Evolutionary conservation across 2,797 vertebrate genomes (phyloP).

Genomic region (Epinephelus awoara): DNA sequence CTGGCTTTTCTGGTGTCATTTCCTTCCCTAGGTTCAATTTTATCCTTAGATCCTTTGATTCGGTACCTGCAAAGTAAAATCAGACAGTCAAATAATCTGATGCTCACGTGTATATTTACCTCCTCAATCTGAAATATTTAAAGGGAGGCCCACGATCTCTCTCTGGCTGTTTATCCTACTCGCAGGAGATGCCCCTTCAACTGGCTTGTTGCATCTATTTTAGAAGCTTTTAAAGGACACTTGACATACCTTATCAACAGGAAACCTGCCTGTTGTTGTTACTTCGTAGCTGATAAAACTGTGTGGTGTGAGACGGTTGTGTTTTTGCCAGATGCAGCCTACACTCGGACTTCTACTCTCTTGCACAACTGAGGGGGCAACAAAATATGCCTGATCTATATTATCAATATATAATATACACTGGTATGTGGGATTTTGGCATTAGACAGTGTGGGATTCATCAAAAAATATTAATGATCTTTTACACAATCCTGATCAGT

Average conservation of each 20-base stretch:
- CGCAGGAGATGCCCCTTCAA: constrained; percentile 16
- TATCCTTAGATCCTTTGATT: constrained; percentile 14
- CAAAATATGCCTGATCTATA: background rate
- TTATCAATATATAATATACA: background rate
- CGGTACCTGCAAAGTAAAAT: constrained; percentile 55
- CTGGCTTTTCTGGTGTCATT: constrained; percentile 48
- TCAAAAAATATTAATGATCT: background rate
- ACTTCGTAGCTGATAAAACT: constrained; percentile 28
- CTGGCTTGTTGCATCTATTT: constrained; percentile 59
- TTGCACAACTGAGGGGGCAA: background rate
- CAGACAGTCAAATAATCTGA: background rate
- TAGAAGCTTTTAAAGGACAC: constrained; percentile 51
- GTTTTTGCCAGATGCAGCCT: background rate
- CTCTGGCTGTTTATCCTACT: constrained; percentile 60
- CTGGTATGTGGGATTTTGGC: background rate
- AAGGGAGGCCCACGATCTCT: constrained; percentile 48
- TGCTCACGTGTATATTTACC: background rate
- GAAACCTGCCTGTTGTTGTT: constrained; percentile 47
- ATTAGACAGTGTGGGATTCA: background rate
- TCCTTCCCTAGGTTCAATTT: constrained; percentile 25
- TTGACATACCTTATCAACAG: constrained; percentile 52
- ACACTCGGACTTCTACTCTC: background rate
- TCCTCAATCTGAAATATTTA: background rate
- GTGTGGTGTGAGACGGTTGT: background rate
- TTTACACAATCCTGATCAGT: background rate